These are phyloP conservation scores for Perizoma affinitatum DNA, from an alignment of 2,888 invertebrate genomes.

Conservation along the genomic window DNA sequence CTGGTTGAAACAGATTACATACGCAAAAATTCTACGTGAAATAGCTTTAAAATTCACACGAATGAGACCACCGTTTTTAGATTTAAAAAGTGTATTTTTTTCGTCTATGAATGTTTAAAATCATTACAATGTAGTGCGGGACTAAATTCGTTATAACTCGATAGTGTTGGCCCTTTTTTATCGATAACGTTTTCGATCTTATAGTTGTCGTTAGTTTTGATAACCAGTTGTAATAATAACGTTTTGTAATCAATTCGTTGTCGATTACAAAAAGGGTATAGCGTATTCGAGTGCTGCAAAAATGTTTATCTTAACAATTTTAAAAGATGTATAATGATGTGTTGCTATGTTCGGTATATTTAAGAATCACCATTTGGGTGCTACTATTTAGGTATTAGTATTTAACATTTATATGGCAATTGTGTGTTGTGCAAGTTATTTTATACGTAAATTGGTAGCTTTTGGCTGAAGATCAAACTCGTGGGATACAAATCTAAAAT, in stretches of 20 bases:
- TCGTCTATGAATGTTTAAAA: conserved; percentile 54
- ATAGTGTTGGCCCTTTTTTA: conserved; percentile 35
- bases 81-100: conserved; percentile 52
- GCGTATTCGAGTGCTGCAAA: conserved; percentile 30
- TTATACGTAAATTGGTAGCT: conserved; percentile 52
- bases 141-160: conserved; percentile 53
- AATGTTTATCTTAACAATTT: conserved; percentile 33
- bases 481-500: conserved; percentile 26
- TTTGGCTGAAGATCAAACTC: conserved; percentile 34
- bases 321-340: conserved; percentile 52
- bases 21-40: conserved; percentile 43
- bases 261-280: conserved; percentile 13
- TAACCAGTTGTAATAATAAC: conserved; percentile 3
- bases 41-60: conserved; percentile 81
- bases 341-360: conserved; percentile 56
- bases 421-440: conserved; percentile 41
- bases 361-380: conserved; percentile 72
- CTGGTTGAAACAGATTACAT: conserved; percentile 21
- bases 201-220: conserved; percentile 10
- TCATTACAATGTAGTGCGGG: conserved; percentile 65
- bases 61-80: conserved; percentile 79
- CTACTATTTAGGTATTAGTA: conserved; percentile 71
- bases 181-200: background rate
- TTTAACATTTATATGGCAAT: conserved; percentile 40
- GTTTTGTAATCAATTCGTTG: conserved; percentile 1